A percentile compares a stretch with the other conserved stretches of the same genome.
These are phyloP conservation scores for Notolabrus celidotus DNA, from an alignment of 2,797 vertebrate species.

Conservation along the genomic window DNA sequence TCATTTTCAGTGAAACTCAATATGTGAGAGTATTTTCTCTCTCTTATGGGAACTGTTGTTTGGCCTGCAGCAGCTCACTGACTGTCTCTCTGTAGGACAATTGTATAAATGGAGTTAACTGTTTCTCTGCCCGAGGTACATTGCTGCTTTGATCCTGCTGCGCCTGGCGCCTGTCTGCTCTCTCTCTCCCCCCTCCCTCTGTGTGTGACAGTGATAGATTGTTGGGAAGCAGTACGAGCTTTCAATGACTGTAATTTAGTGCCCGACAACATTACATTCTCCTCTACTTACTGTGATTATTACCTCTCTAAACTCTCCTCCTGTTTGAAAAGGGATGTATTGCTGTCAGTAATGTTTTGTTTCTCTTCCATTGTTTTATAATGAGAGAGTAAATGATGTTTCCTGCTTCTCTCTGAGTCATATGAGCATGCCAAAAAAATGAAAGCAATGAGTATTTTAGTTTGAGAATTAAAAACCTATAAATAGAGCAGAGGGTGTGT, in stretches of 20 bases:
- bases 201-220: constrained; percentile 78
- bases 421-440: constrained; percentile 62
- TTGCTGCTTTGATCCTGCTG: constrained; percentile 89
- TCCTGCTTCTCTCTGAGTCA: constrained; percentile 65
- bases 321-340: constrained; percentile 61
- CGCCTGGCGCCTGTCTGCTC: constrained; percentile 89
- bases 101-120: constrained; percentile 87
- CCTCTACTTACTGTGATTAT: constrained; percentile 71
- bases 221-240: constrained; percentile 77
- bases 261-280: constrained; percentile 73
- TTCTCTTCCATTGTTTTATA: constrained; percentile 69
- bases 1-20: constrained; percentile 70
- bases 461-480: constrained; percentile 39
- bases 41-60: constrained; percentile 59
- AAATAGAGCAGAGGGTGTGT: constrained; percentile 4
- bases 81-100: constrained; percentile 80
- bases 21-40: constrained; percentile 50
- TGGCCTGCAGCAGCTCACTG: constrained; percentile 62
- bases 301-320: constrained; percentile 42
- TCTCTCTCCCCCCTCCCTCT: constrained; percentile 62
- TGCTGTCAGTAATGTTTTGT: constrained; percentile 55
- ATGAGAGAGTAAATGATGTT: constrained; percentile 76
- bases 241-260: constrained; percentile 81
- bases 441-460: constrained; percentile 65
- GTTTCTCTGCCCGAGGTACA: constrained; percentile 87